Conservation (phyloP, 2,113 vertebrate species). For the Sapayoa aenigma region DNA sequence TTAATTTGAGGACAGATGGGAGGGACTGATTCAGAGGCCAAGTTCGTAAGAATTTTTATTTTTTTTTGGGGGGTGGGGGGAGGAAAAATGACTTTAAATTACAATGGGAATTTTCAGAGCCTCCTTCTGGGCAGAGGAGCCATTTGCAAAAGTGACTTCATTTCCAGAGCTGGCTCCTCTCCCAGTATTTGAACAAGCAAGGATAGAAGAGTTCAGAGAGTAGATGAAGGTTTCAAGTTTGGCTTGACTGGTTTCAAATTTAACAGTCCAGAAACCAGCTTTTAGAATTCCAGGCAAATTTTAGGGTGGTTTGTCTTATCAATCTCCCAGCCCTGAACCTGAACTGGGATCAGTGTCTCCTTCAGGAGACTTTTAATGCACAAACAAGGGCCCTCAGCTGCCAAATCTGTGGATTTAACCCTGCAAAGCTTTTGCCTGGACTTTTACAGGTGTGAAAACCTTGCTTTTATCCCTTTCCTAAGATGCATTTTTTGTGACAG, state of each 20-base stretch:
- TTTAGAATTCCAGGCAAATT: neutral
- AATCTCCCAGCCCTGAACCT: neutral
- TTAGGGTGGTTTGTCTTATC: neutral
- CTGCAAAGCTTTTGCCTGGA: fast-evolving
- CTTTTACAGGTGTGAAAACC: neutral
- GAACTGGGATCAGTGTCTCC: neutral
- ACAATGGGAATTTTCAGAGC: slow-evolving; percentile 50
- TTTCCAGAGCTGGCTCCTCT: slow-evolving; percentile 51
- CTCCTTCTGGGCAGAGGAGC: neutral
- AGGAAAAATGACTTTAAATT: slow-evolving; percentile 7
- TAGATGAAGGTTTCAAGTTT: neutral
- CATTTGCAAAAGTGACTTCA: slow-evolving; percentile 59
- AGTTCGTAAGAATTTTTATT: neutral
- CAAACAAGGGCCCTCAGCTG: neutral
- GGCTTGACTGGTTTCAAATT: neutral
- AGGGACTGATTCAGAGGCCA: neutral
- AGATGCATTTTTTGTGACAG: neutral
- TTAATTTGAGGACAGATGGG: slow-evolving; percentile 18
- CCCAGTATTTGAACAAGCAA: slow-evolving; percentile 39
- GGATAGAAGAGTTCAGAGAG: neutral
- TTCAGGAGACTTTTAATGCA: neutral
- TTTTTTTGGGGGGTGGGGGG: neutral
- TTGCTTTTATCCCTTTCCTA: neutral
- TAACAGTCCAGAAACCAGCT: neutral
- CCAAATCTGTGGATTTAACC: fast-evolving